Conservation (phyloP, 2,113 vertebrate species). For the Oostethus manadensis region DNA sequence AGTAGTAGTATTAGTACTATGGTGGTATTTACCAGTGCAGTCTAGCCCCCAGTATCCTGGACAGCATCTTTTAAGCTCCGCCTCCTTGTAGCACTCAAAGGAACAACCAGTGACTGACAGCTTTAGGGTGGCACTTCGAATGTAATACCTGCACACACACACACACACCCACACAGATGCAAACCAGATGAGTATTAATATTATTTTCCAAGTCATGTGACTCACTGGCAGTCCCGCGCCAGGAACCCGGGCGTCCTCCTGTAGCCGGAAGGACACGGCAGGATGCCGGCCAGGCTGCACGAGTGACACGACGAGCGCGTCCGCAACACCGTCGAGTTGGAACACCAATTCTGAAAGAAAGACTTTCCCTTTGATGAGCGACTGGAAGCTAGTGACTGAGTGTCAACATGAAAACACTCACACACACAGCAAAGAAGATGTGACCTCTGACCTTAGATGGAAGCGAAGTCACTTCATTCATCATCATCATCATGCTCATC, state of each 20-base stretch:
- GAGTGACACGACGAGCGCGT: conserved; percentile 52
- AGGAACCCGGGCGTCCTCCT: conserved; percentile 2
- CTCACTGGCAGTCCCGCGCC: conserved; percentile 48
- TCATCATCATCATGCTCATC: conserved; percentile 19
- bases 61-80: conserved; percentile 60
- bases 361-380: not conserved
- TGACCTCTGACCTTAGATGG: conserved; percentile 22
- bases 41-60: conserved; percentile 71
- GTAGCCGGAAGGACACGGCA: conserved; percentile 46
- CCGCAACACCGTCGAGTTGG: conserved; percentile 32
- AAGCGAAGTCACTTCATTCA: conserved; percentile 1
- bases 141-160: conserved; percentile 37
- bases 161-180: not conserved
- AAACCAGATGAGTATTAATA: too few species aligned
- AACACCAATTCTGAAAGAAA: conserved; percentile 58
- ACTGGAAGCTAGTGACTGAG: not conserved
- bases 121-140: conserved; percentile 1
- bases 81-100: conserved; percentile 56
- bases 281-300: conserved; percentile 39
- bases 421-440: too few species aligned
- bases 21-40: conserved; percentile 52
- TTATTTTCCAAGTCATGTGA: not conserved
- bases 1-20: too few species aligned
- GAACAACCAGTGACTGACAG: conserved; percentile 55
- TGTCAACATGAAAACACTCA: not conserved